A percentile compares a stretch with the other conserved stretches of the same genome.
Conservation (phyloP, 2,113 vertebrate species). For the Echinops telfairi region DNA sequence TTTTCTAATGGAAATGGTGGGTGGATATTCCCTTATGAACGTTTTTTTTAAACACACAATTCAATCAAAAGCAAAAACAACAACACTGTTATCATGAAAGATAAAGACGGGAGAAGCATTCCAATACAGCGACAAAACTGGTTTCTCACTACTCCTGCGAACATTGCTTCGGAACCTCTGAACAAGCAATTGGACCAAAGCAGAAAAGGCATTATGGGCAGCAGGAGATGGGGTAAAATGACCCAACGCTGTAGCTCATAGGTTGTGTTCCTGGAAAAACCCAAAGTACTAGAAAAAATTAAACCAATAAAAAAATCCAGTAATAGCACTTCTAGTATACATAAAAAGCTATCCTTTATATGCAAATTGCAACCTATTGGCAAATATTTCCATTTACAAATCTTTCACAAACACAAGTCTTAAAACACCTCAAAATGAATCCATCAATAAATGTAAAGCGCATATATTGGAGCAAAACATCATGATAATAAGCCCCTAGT, state of each 20-base stretch:
- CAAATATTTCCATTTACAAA: neutral
- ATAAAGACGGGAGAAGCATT: neutral
- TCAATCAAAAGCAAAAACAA: conserved; percentile 11
- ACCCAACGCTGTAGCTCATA: neutral
- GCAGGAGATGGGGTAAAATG: neutral
- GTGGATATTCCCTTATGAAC: neutral
- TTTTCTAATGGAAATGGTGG: neutral
- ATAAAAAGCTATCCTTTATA: neutral
- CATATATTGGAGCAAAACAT: neutral
- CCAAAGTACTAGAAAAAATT: conserved; percentile 40
- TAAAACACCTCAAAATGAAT: neutral
- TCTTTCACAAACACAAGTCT: neutral
- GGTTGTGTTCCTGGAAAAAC: neutral
- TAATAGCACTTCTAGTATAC: neutral
- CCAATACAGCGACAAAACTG: neutral
- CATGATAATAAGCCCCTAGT: neutral
- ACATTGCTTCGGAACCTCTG: neutral
- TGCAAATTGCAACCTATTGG: neutral
- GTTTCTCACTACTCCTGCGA: neutral
- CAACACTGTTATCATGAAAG: neutral
- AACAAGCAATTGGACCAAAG: neutral
- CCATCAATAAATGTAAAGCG: neutral
- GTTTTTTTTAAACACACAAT: neutral
- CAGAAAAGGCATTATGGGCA: neutral
- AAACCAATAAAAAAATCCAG: conserved; percentile 37